These are phyloP conservation scores for Anthopleura xanthogrammica DNA, from an alignment of 92 coral and sea anemone species.

Conservation along the genomic window DNA sequence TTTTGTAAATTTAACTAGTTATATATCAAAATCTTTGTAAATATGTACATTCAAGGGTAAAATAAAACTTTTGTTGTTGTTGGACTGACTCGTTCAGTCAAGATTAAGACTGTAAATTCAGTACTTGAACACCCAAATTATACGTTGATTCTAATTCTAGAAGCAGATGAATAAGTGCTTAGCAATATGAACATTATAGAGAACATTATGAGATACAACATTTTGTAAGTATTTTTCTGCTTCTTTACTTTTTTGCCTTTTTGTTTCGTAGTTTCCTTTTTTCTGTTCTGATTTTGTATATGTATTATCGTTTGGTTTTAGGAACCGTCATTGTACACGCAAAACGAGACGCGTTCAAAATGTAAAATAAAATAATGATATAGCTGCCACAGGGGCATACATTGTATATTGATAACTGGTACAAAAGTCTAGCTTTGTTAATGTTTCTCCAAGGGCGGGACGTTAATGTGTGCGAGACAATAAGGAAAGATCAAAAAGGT, in stretches of 20 bases:
- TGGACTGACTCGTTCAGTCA: conserved; percentile 26
- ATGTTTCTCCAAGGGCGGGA: conserved; percentile 32
- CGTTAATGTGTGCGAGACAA: conserved; percentile 35
- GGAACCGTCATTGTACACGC: too few relatives aligned
- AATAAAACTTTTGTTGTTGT: too few relatives aligned
- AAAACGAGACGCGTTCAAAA: too few relatives aligned
- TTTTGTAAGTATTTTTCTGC: too few relatives aligned
- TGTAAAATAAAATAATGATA: too few relatives aligned
- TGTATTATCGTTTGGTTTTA: too few relatives aligned
- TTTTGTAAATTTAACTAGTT: too few relatives aligned
- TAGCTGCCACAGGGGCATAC: conserved; percentile 34
- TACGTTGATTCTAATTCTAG: conserved; percentile 24
- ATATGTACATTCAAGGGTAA: too few relatives aligned
- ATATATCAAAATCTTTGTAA: too few relatives aligned
- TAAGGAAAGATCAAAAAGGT: conserved; percentile 13
- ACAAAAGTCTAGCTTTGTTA: conserved; percentile 51
- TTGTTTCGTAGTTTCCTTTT: too few relatives aligned
- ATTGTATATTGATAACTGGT: conserved; percentile 41
- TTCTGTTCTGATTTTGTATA: too few relatives aligned
- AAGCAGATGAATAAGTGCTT: not conserved
- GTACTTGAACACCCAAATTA: conserved; percentile 19
- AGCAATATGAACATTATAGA: conserved; percentile 1
- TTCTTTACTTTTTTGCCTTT: too few relatives aligned
- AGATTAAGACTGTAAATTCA: conserved; percentile 24
- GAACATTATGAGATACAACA: conserved; percentile 13